Conservation (phyloP, 2,113 vertebrate genomes). For the Panthera uncia region DNA sequence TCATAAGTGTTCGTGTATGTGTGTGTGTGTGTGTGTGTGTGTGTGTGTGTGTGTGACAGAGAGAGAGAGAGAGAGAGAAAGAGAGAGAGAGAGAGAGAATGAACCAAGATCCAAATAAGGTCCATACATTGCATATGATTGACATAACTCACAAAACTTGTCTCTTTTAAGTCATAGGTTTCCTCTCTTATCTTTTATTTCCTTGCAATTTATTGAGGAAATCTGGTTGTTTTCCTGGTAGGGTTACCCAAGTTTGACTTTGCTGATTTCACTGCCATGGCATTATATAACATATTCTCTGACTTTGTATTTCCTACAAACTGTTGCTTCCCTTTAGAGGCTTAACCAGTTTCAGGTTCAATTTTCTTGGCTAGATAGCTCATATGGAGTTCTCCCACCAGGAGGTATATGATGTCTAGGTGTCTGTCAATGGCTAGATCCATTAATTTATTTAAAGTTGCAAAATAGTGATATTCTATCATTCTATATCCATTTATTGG, state of each 20-base stretch:
- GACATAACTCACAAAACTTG: background rate
- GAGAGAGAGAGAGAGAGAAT: background rate
- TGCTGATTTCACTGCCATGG: background rate
- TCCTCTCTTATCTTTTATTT: background rate
- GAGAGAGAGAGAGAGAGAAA: background rate
- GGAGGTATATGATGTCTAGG: background rate
- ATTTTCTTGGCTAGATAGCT: background rate
- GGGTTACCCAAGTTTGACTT: background rate
- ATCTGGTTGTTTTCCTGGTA: background rate
- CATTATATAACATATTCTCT: background rate
- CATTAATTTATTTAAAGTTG: background rate
- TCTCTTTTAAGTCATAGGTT: background rate
- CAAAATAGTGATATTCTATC: background rate
- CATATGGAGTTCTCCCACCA: background rate
- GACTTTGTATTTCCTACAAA: background rate
- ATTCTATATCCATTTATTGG: background rate
- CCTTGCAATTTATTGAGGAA: background rate
- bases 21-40: background rate
- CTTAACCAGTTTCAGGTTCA: background rate
- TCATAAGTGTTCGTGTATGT: background rate
- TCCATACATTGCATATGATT: background rate
- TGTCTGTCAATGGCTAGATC: background rate
- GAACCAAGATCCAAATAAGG: background rate
- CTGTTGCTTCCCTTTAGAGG: background rate
- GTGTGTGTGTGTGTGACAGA: too few relatives aligned